These are phyloP conservation scores for Tor tambroides DNA, from an alignment of 2,113 vertebrate genomes.

Conservation along the genomic window DNA sequence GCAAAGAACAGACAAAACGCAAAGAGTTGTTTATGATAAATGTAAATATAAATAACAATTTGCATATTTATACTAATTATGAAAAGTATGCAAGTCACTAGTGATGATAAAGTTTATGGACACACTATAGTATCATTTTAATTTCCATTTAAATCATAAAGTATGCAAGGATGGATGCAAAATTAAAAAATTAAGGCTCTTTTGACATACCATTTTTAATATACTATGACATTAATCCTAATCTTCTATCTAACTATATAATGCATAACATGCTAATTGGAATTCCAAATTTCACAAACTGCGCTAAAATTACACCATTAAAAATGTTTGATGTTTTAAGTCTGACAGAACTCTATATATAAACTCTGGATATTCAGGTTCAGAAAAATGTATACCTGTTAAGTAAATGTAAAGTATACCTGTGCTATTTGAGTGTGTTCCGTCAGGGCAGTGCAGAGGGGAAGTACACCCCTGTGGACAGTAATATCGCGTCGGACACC, in stretches of 20 bases:
- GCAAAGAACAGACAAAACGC: neutral
- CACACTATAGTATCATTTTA: neutral
- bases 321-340: neutral
- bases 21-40: neutral
- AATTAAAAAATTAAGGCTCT: neutral
- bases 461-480: constrained; percentile 79
- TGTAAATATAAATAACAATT: neutral
- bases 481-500: constrained; percentile 78
- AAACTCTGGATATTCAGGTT: neutral
- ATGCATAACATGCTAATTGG: neutral
- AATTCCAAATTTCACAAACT: neutral
- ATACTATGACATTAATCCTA: neutral
- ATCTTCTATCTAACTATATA: neutral
- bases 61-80: neutral
- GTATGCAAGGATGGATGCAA: too few species aligned
- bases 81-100: neutral
- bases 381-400: neutral
- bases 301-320: neutral
- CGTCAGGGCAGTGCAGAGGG: constrained; percentile 75
- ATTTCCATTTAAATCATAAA: too few species aligned
- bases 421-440: constrained; percentile 77
- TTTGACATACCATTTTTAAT: neutral
- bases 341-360: neutral
- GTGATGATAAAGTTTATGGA: neutral
- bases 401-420: constrained; percentile 67